Conservation (phyloP, 2,888 invertebrate species). For the Aphelenchoides bicaudatus region DNA sequence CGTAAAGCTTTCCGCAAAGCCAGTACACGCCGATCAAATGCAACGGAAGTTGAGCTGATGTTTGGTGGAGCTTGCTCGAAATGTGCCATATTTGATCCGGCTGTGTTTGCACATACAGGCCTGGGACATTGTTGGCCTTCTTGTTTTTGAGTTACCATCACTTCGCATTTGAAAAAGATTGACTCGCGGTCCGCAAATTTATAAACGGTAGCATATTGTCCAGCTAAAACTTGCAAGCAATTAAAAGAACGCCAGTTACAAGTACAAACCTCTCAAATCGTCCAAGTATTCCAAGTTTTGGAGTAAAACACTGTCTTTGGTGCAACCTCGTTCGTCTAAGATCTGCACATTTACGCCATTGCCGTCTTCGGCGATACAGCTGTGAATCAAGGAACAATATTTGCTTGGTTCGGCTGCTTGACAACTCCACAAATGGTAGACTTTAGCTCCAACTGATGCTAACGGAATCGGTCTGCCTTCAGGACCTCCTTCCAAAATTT, state of each 20-base stretch:
- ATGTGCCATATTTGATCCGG: not conserved
- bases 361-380: conserved; percentile 50
- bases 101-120: conserved; percentile 2
- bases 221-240: too few relatives aligned
- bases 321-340: conserved; percentile 58
- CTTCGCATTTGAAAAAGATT: conserved; percentile 56
- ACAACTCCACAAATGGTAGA: conserved; percentile 22
- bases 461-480: conserved; percentile 13
- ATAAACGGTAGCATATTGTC: conserved; percentile 53
- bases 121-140: conserved; percentile 12
- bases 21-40: not conserved
- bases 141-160: conserved; percentile 48
- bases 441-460: conserved; percentile 16
- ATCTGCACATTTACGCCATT: conserved; percentile 47
- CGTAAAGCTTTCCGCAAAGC: not conserved
- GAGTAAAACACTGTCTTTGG: conserved; percentile 50
- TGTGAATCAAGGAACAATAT: conserved; percentile 19
- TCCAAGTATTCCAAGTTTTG: conserved; percentile 52
- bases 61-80: too few relatives aligned
- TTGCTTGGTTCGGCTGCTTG: not conserved
- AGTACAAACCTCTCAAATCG: too few relatives aligned
- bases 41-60: too few relatives aligned
- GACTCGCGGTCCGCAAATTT: conserved; percentile 57
- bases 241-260: too few relatives aligned
- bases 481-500: conserved; percentile 18